Evolutionary conservation across 2,113 vertebrate genomes (phyloP).

Genomic region (Fregetta grallaria): DNA sequence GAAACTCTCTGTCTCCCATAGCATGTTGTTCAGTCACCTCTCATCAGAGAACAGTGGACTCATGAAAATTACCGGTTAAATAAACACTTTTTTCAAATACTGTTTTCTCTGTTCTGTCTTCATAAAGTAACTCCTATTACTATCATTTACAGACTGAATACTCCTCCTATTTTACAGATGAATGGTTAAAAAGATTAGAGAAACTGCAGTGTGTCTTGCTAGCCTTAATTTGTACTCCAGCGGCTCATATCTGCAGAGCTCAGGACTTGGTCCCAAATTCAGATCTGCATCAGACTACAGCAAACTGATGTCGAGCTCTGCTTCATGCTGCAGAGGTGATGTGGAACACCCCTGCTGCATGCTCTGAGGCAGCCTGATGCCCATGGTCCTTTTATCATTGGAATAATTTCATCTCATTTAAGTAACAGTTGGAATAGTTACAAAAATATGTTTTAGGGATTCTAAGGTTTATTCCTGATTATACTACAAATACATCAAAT

Average conservation of each 20-base stretch:
- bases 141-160: neutral
- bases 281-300: neutral
- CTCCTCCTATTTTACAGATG: neutral
- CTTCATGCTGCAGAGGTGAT: neutral
- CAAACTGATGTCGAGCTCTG: neutral
- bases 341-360: neutral
- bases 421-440: neutral
- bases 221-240: neutral
- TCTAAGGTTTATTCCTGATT: neutral
- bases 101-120: neutral
- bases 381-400: neutral
- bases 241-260: neutral
- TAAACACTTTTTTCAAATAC: neutral
- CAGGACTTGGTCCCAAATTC: neutral
- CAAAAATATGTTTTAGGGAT: neutral
- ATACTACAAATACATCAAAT: neutral
- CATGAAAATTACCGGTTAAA: neutral
- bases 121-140: neutral
- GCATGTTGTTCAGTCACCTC: neutral
- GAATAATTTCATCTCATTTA: neutral
- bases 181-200: neutral
- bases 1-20: neutral
- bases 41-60: neutral
- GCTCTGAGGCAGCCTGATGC: neutral
- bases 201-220: neutral